These are phyloP conservation scores for Ryuthela nishihirai DNA, from an alignment of 2,888 invertebrate genomes.

Conservation along the genomic window DNA sequence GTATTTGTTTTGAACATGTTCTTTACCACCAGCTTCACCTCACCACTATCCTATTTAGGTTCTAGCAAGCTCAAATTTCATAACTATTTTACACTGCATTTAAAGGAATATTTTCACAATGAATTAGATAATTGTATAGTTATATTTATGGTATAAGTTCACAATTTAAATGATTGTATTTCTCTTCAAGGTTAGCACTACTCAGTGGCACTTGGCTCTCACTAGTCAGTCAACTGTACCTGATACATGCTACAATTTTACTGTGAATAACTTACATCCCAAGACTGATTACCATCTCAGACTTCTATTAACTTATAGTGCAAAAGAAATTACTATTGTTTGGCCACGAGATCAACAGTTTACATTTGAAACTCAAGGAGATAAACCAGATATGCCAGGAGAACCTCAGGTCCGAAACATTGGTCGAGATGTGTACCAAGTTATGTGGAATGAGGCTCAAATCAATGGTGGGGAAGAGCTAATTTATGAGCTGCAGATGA, in stretches of 20 bases:
- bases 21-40: too few relatives aligned
- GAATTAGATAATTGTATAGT: too few relatives aligned
- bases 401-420: constrained; percentile 69
- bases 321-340: constrained; percentile 58
- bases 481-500: constrained; percentile 53
- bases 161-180: not conserved
- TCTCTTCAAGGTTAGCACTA: not conserved
- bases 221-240: constrained; percentile 3
- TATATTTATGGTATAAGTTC: too few relatives aligned
- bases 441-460: constrained; percentile 66
- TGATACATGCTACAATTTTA: constrained; percentile 35
- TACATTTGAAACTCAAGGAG: constrained; percentile 65
- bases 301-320: constrained; percentile 60
- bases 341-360: constrained; percentile 72
- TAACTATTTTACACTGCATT: too few relatives aligned
- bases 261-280: constrained; percentile 59
- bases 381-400: constrained; percentile 71
- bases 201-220: not conserved
- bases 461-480: constrained; percentile 38
- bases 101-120: too few relatives aligned
- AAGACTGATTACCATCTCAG: constrained; percentile 74
- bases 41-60: too few relatives aligned
- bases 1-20: too few relatives aligned
- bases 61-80: too few relatives aligned
- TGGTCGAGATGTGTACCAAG: constrained; percentile 67